These are phyloP conservation scores for Leptinotarsa juncta DNA, from an alignment of 2,888 invertebrate genomes.

Conservation along the genomic window DNA sequence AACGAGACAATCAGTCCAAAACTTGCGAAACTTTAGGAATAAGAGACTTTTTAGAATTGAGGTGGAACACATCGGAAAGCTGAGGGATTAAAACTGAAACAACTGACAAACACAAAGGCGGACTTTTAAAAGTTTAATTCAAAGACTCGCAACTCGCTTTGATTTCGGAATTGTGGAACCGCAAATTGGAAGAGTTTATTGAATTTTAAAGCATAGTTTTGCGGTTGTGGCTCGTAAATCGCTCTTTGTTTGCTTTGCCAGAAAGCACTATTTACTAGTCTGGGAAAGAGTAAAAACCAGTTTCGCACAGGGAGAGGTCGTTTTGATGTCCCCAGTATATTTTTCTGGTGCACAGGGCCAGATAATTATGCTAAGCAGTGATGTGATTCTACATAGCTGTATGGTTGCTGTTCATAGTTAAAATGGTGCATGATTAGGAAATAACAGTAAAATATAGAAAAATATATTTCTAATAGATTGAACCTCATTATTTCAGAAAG, in stretches of 20 bases:
- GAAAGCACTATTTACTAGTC: slow-evolving; percentile 28
- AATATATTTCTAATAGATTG: no score
- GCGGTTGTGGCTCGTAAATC: slow-evolving; percentile 25
- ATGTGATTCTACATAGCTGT: no score
- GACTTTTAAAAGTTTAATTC: slow-evolving; percentile 50
- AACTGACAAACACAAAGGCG: slow-evolving; percentile 49
- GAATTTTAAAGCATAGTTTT: slow-evolving; percentile 20
- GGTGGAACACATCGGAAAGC: slow-evolving; percentile 44
- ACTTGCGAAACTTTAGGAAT: slow-evolving; percentile 31
- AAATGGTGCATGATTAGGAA: no score
- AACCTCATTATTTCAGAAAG: no score
- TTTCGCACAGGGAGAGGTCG: background rate
- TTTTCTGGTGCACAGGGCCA: no score
- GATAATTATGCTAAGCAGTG: no score
- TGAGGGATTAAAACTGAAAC: slow-evolving; percentile 47
- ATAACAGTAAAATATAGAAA: no score
- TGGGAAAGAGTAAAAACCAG: background rate
- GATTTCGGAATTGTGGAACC: slow-evolving; percentile 45
- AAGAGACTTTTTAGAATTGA: slow-evolving; percentile 37
- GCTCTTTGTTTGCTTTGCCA: slow-evolving; percentile 29
- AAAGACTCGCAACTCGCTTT: slow-evolving; percentile 45
- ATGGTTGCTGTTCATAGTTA: no score
- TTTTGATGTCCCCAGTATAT: background rate
- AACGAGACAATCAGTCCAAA: slow-evolving; percentile 11
- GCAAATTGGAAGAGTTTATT: slow-evolving; percentile 43